Conservation (phyloP, 2,888 invertebrate genomes). For the Desoria tigrina region DNA sequence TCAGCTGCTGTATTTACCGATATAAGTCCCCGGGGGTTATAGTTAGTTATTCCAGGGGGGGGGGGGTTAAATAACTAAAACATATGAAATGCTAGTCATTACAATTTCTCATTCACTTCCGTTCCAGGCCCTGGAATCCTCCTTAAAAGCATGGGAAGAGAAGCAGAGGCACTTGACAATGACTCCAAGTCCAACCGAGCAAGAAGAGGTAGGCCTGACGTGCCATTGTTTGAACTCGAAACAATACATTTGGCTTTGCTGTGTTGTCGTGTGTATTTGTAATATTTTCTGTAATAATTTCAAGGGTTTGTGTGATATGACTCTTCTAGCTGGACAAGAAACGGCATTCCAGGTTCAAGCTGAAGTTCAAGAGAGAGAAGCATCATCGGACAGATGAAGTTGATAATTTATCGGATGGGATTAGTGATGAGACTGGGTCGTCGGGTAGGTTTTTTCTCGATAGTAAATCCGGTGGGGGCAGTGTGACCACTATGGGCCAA, state of each 20-base stretch:
- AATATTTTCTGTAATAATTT: conserved; percentile 33
- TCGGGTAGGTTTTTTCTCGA: conserved; percentile 45
- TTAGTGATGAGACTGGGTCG: conserved; percentile 50
- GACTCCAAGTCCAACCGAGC: conserved; percentile 46
- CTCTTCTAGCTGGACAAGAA: conserved; percentile 51
- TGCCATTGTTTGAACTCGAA: background rate
- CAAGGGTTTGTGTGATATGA: conserved; percentile 46
- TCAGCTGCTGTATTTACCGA: background rate
- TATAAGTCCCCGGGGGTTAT: background rate
- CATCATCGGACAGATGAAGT: conserved; percentile 40
- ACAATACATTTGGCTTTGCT: conserved; percentile 9
- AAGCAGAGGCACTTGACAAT: conserved; percentile 63
- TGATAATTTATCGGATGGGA: conserved; percentile 46
- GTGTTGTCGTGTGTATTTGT: conserved; percentile 19
- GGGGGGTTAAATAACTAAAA: background rate
- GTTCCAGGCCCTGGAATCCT: conserved; percentile 76
- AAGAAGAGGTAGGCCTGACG: conserved; percentile 43
- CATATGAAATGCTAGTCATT: background rate
- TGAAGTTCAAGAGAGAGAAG: conserved; percentile 50
- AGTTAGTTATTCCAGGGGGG: no score
- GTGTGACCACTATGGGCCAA: no score
- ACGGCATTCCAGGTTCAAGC: conserved; percentile 50
- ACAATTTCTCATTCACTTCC: no score
- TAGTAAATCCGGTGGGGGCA: no score
- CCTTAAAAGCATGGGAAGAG: conserved; percentile 83